Percentiles rank a stretch among this genome's conserved stretches.
Conservation (phyloP, 2,797 vertebrate genomes). For the Dendrocincla fuliginosa region DNA sequence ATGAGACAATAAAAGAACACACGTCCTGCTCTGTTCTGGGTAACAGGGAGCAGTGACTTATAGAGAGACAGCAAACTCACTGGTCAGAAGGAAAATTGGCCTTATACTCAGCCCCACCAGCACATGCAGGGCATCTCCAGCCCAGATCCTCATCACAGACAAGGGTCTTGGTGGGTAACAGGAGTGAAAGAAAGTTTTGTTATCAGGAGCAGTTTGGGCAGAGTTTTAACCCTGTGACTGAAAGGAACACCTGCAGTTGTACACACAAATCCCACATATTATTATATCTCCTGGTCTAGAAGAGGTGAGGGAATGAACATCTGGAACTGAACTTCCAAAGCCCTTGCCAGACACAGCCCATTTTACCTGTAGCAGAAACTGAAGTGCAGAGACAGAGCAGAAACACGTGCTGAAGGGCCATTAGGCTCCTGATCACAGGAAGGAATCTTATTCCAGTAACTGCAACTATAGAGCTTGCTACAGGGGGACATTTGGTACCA, state of each 20-base stretch:
- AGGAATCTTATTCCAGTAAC: not conserved
- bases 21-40: rapidly evolving
- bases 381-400: not conserved
- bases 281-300: not conserved
- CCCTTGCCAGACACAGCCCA: not conserved
- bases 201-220: not conserved
- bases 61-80: not conserved
- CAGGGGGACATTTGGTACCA: not conserved
- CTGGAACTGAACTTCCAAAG: not conserved
- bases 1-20: not conserved
- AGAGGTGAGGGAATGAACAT: not conserved
- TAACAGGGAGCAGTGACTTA: not conserved
- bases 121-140: not conserved
- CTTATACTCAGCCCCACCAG: not conserved
- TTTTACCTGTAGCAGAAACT: not conserved
- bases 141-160: not conserved
- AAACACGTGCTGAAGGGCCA: rapidly evolving
- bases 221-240: not conserved
- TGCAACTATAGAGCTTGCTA: not conserved
- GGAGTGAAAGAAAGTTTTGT: not conserved
- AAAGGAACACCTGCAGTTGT: not conserved
- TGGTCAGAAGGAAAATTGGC: rapidly evolving
- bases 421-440: not conserved
- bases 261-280: not conserved
- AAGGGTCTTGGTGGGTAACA: not conserved